A percentile compares a stretch with the other conserved stretches of the same genome.
Conservation (phyloP, 2,888 invertebrate genomes). For the Andrena chrysosceles region DNA sequence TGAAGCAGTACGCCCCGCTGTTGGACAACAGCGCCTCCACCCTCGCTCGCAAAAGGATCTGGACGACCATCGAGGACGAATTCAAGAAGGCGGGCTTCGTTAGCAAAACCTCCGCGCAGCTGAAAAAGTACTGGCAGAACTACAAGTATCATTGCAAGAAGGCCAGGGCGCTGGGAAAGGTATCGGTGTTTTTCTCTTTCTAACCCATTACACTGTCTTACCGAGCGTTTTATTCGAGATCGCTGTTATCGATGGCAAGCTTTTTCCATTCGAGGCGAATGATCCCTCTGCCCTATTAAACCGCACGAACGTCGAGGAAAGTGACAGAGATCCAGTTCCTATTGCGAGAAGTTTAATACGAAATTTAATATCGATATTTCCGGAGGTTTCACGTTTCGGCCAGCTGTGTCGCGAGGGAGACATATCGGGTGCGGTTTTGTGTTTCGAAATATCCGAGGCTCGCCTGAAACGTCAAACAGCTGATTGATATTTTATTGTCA, state of each 20-base stretch:
- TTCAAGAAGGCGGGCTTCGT: slow-evolving; percentile 68
- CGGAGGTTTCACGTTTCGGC: no score
- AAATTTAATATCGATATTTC: no score
- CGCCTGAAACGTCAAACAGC: background rate
- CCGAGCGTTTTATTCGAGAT: background rate
- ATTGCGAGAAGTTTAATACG: no score
- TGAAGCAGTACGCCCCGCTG: slow-evolving; percentile 67
- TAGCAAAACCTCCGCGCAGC: slow-evolving; percentile 70
- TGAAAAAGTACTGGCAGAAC: slow-evolving; percentile 75
- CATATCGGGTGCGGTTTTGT: no score
- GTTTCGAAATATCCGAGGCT: background rate
- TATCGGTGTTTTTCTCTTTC: background rate
- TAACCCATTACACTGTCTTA: no score
- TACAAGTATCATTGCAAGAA: slow-evolving; percentile 75
- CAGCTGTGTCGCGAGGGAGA: no score
- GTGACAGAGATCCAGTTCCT: no score
- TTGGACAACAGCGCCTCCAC: slow-evolving; percentile 70
- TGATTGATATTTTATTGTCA: background rate
- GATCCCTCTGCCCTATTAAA: no score
- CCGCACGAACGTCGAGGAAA: no score
- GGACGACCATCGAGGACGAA: slow-evolving; percentile 70
- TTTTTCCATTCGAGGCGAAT: no score
- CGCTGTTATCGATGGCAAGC: no score
- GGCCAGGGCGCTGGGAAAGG: slow-evolving; percentile 49
- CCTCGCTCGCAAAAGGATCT: slow-evolving; percentile 69